Evolutionary conservation across 1,140 invertebrate species (phyloP), one percentile per base, ranked within the genome.

Genomic region (Probaryconus sp.): DNA sequence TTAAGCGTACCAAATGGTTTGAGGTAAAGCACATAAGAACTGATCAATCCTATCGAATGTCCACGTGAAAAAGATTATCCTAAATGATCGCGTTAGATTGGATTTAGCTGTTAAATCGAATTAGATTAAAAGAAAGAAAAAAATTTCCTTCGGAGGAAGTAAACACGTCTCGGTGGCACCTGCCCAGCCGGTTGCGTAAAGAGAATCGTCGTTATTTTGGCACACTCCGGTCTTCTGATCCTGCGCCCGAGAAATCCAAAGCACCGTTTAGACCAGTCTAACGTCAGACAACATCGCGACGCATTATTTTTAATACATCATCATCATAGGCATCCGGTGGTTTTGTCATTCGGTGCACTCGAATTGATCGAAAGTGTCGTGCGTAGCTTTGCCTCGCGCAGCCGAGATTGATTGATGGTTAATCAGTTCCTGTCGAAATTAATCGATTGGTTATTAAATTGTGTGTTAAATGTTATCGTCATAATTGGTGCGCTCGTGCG

Each of bases 141-240:
- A 33, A 47, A 55, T 64, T 75, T 63, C 51, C 58, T 55, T 53
- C 40, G 33, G 13, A 14, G 31, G 50, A 28, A 18, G 64, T 37
- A 70, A 63, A 61, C 45, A 48, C 56, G 43, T 60, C 61, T 45
- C 65, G n/a, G 56, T 79, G 65, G 69, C 65, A 70, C 63, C 45
- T 73, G 69, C 69, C 75, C 75, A 77, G 70, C 60, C 55, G 43
- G 45, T 77, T 77, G 58, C 70, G 75, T 63, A 61, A 77, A 73
- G 20, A 43, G 65, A 69, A 45, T 61, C 31, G 9, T 35, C 63
- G 75, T 77, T 65, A 77, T 68, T 77, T 77, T 77, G 75, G 75
- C 70, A 70, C 64, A 20, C 47, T 65, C 20, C 35, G 28, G 14
- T 64, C 38, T 45, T 67, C 26, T 48, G 60, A 75, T 69, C 53